Conservation (phyloP, 2,888 invertebrate genomes). For the Julus scanicus region DNA sequence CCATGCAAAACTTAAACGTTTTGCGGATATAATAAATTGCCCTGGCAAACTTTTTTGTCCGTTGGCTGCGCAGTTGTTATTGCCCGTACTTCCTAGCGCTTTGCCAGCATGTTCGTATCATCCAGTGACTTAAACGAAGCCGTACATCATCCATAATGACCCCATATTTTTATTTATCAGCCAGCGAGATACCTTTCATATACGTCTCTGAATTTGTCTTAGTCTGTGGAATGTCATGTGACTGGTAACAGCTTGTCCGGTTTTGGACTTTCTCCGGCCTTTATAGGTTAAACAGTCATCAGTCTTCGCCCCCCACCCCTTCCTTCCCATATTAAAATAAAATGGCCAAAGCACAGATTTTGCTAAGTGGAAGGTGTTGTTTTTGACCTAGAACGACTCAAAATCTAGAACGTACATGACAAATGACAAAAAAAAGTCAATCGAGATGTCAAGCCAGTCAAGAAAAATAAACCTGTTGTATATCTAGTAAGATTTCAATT, state of each 20-base stretch:
- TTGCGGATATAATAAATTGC: slow-evolving; percentile 27
- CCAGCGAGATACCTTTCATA: not conserved
- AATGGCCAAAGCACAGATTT: not conserved
- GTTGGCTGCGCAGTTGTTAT: not conserved
- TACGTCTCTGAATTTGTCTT: slow-evolving; percentile 3
- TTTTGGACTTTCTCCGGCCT: not conserved
- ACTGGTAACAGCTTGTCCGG: slow-evolving; percentile 1
- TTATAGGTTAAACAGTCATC: not conserved
- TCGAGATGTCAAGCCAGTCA: too few relatives aligned
- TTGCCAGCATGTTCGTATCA: not conserved
- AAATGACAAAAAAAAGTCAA: not conserved
- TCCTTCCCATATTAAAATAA: not conserved
- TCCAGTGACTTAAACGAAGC: slow-evolving; percentile 22
- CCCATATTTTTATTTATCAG: slow-evolving; percentile 28
- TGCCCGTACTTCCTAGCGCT: slow-evolving; percentile 7
- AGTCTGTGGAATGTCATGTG: slow-evolving; percentile 9
- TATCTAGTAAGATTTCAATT: too few relatives aligned
- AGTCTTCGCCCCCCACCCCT: not conserved
- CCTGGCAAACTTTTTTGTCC: slow-evolving; percentile 9
- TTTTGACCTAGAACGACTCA: too few relatives aligned
- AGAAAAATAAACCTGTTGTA: too few relatives aligned
- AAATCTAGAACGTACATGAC: not conserved
- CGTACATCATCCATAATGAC: slow-evolving; percentile 21
- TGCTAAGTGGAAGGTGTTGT: not conserved
- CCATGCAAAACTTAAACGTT: slow-evolving; percentile 31